Percentiles rank a stretch among this genome's conserved stretches.
Conservation (phyloP, 2,888 invertebrate genomes). For the Acanthosepion esculentum region DNA sequence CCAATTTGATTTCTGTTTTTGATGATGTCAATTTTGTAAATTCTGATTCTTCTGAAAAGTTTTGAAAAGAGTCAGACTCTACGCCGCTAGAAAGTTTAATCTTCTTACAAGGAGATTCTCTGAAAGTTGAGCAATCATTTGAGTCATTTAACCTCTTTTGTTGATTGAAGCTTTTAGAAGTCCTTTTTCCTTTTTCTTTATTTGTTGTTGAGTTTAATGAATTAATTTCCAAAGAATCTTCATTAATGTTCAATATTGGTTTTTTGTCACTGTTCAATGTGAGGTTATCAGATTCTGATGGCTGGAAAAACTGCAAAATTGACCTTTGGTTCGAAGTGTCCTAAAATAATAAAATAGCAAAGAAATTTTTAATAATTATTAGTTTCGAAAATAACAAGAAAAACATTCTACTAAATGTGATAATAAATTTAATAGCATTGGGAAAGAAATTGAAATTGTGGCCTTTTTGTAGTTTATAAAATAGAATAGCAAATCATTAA, state of each 20-base stretch:
- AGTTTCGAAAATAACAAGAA: too few relatives aligned
- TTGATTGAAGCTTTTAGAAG: neutral
- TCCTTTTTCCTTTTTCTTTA: neutral
- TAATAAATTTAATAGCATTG: too few relatives aligned
- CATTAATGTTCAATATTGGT: neutral
- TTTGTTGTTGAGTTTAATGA: neutral
- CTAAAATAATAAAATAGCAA: conserved; percentile 50
- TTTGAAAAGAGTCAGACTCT: neutral
- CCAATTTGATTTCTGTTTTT: neutral
- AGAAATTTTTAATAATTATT: neutral
- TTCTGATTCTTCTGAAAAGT: neutral
- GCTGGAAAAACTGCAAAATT: conserved; percentile 64
- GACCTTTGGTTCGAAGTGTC: conserved; percentile 66
- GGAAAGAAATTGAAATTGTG: too few relatives aligned
- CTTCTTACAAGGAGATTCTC: neutral
- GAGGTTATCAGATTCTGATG: conserved; percentile 38
- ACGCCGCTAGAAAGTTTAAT: neutral
- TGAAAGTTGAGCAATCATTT: neutral
- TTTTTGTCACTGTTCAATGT: neutral
- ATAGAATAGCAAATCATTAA: too few relatives aligned
- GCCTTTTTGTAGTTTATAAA: too few relatives aligned
- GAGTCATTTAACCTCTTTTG: neutral
- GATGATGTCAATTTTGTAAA: neutral
- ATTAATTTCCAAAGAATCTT: neutral
- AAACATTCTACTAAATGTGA: too few relatives aligned